These are phyloP conservation scores for Xiphias gladius DNA, from an alignment of 2,113 vertebrate species.

Conservation along the genomic window DNA sequence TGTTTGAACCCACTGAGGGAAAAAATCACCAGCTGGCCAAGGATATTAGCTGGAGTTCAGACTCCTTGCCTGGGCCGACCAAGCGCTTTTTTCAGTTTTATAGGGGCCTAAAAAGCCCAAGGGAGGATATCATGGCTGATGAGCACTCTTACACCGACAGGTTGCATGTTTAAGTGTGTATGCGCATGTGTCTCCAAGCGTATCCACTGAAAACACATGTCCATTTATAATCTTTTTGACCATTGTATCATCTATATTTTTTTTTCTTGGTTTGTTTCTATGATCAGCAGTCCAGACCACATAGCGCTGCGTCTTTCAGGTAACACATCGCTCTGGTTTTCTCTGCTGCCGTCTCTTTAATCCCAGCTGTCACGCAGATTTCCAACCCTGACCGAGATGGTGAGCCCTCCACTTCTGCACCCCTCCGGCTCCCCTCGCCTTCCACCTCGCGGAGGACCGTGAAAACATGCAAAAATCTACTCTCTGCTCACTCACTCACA, in stretches of 20 bases:
- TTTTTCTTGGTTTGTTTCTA: not conserved
- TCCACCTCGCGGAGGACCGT: constrained; percentile 41
- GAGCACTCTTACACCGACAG: constrained; percentile 33
- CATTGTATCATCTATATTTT: not conserved
- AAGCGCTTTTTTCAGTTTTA: constrained; percentile 68
- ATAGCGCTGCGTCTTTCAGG: constrained; percentile 31
- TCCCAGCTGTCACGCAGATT: constrained; percentile 64
- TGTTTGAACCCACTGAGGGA: constrained; percentile 60
- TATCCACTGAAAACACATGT: constrained; percentile 29
- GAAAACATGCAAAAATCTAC: constrained; percentile 69
- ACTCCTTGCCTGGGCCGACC: constrained; percentile 63
- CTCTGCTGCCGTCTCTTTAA: constrained; percentile 45
- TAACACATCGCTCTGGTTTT: constrained; percentile 28
- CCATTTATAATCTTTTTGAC: constrained; percentile 1
- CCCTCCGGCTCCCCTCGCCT: constrained; percentile 28
- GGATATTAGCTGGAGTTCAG: constrained; percentile 54
- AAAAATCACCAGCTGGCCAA: constrained; percentile 61
- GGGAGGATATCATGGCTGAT: constrained; percentile 30
- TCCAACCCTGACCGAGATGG: constrained; percentile 42
- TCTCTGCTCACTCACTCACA: constrained; percentile 40
- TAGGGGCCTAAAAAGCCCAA: constrained; percentile 38
- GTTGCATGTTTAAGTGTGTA: constrained; percentile 19
- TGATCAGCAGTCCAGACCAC: constrained; percentile 45
- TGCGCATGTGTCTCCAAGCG: constrained; percentile 27
- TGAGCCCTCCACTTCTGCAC: constrained; percentile 46